phyloP scores from a whole-genome alignment of 2,797 vertebrate species.

The Uromys caudimaculatus region DNA sequence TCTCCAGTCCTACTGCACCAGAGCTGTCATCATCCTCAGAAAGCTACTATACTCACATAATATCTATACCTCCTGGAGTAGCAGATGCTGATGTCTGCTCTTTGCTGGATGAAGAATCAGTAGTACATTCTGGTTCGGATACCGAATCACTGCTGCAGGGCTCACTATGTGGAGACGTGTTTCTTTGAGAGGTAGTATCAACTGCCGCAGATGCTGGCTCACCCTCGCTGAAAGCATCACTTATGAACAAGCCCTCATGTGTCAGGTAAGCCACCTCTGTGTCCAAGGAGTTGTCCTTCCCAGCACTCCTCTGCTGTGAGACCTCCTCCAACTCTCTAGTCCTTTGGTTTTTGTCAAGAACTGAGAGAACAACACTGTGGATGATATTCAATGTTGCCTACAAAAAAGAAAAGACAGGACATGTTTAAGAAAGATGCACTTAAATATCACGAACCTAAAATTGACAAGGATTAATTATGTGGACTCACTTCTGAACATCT shows the following conservation, averaged over 20 bases:
- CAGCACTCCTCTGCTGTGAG: slow-evolving; percentile 80
- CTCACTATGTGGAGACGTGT: slow-evolving; percentile 85
- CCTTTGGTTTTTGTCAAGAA: slow-evolving; percentile 94
- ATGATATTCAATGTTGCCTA: slow-evolving; percentile 94
- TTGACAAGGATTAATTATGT: slow-evolving; percentile 50
- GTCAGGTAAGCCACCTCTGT: slow-evolving; percentile 96
- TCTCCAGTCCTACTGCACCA: slow-evolving; percentile 38
- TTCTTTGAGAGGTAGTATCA: slow-evolving; percentile 85
- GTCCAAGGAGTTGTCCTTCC: slow-evolving; percentile 87
- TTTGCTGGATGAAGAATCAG: slow-evolving; percentile 92
- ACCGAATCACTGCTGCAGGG: slow-evolving; percentile 90
- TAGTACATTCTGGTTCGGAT: slow-evolving; percentile 89
- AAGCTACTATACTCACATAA: slow-evolving; percentile 89
- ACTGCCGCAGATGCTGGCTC: slow-evolving; percentile 84
- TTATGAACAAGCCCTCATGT: slow-evolving; percentile 97
- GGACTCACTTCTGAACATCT: slow-evolving; percentile 45
- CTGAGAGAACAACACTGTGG: slow-evolving; percentile 93
- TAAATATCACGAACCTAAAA: slow-evolving; percentile 49
- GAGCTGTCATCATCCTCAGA: background rate
- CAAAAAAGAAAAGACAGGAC: slow-evolving; percentile 73
- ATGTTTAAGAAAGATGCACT: slow-evolving; percentile 24
- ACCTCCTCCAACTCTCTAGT: slow-evolving; percentile 87
- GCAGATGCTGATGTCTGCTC: slow-evolving; percentile 89
- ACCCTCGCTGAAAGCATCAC: slow-evolving; percentile 92
- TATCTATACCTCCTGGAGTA: slow-evolving; percentile 86